Base-by-base conservation (phyloP, 2,113 vertebrate genomes). In the Phocoena phocoena region DNA sequence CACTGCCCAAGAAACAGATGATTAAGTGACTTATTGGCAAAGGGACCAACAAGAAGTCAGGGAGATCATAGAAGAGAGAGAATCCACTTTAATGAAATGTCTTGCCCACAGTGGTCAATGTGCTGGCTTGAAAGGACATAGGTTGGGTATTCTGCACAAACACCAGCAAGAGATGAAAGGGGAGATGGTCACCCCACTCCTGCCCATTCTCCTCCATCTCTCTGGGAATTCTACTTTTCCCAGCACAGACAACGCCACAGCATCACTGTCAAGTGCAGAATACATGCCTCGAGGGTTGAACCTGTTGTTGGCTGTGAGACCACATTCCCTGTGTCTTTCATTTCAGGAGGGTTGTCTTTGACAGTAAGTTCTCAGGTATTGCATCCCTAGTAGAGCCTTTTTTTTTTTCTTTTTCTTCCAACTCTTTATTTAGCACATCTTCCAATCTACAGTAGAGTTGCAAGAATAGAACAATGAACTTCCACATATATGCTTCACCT, bases 1-100 rank as follows among this genome's bases (percentile, higher is more conserved):
- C 68, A 21, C 91, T 1, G 0, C 90, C 65, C 79, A 90, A 63
- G 90, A 96, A 97, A 73, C 89, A 93, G 95, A 95, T 60, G 67
- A 85, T 91, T 23, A 88, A 96, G 71, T 62, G 95, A 60, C 60
- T 95, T 94, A 33, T 53, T 63, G 95, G 33, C n/a, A 87, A 85
- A 97, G 25, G 21, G 8, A 55, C 44, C 23, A 26, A 31, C 63
- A 70, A 36, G 15, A 62, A 33, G 38, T 9, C 68, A 47, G 60
- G 65, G 41, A 87, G 36, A 38, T 50, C 2, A 1, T 10, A 7
- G 3, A 58, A 68, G 41, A 58, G 50, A 82, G 10, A 26, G 53
- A 86, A 67, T 73, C 25, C 12, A 8, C 88, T 84, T 93, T 18
- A 26, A 3, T 38, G 62, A 62, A 58, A 4, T 2, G 0, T 70